A percentile compares a stretch with the other conserved stretches of the same genome.
phyloP scores from a whole-genome alignment of 1,140 invertebrate genomes.

The Neotoxoptera formosana region DNA sequence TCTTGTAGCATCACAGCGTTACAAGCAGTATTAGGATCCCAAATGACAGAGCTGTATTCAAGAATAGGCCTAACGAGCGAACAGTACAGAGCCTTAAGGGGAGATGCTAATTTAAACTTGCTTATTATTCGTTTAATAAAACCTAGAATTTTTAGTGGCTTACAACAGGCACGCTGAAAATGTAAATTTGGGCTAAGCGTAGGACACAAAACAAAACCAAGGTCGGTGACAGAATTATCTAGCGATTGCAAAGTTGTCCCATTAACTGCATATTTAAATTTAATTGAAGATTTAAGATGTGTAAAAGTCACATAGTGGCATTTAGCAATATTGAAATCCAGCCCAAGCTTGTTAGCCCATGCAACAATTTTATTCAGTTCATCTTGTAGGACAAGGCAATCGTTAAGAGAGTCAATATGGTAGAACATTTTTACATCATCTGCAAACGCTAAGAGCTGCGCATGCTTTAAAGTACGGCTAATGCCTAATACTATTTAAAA shows the following conservation, averaged over 20 bases:
- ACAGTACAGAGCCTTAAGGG: too few relatives aligned
- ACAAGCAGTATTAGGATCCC: too few relatives aligned
- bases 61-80: too few relatives aligned
- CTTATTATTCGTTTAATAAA: too few relatives aligned
- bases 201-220: background rate
- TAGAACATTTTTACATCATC: too few relatives aligned
- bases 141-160: too few relatives aligned
- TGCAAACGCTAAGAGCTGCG: background rate
- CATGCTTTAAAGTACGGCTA: too few relatives aligned
- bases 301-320: background rate
- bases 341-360: background rate
- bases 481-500: background rate
- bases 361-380: background rate
- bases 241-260: background rate
- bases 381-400: background rate
- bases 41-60: too few relatives aligned
- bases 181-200: background rate
- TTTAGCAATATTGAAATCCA: background rate
- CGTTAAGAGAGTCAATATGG: background rate
- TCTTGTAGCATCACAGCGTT: too few relatives aligned
- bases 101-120: too few relatives aligned
- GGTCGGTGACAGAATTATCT: background rate
- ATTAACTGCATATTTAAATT: background rate
- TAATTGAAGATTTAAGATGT: background rate
- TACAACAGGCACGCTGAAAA: background rate